Evolutionary conservation across 1,140 invertebrate species (phyloP).

Genomic region (Andricus grossulariae): DNA sequence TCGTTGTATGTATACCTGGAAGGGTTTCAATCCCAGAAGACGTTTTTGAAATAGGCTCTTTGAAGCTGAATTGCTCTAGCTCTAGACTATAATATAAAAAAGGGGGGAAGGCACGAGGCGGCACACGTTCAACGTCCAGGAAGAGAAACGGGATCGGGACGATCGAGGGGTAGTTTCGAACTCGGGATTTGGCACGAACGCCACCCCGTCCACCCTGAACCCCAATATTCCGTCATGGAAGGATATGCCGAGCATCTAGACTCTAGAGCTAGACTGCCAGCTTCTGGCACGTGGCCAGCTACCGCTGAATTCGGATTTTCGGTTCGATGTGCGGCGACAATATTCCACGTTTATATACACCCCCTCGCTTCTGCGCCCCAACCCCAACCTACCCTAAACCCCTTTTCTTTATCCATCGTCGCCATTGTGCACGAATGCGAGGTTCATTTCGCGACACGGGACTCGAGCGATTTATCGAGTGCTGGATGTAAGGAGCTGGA

Average conservation of each 20-base stretch:
- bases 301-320: constrained; percentile 64
- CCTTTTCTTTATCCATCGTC: constrained; percentile 13
- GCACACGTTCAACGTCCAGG: constrained; percentile 26
- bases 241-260: constrained; percentile 36
- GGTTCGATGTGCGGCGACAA: constrained; percentile 65
- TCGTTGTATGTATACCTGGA: not conserved
- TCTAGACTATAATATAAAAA: not conserved
- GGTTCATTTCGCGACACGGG: constrained; percentile 58
- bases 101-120: not conserved
- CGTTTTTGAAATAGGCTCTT: constrained; percentile 16
- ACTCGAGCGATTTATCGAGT: constrained; percentile 60
- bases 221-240: constrained; percentile 34
- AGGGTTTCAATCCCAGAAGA: constrained; percentile 5
- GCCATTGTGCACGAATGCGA: constrained; percentile 56
- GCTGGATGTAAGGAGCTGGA: constrained; percentile 42
- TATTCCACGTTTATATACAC: constrained; percentile 63
- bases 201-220: not conserved
- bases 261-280: constrained; percentile 32
- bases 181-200: constrained; percentile 59
- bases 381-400: not conserved
- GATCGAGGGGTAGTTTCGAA: constrained; percentile 55
- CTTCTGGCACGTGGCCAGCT: constrained; percentile 63
- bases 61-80: constrained; percentile 1
- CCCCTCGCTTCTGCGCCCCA: constrained; percentile 36
- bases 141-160: constrained; percentile 51